phyloP scores from a whole-genome alignment of 2,888 invertebrate genomes.

The Lepidochitona cinerea region DNA sequence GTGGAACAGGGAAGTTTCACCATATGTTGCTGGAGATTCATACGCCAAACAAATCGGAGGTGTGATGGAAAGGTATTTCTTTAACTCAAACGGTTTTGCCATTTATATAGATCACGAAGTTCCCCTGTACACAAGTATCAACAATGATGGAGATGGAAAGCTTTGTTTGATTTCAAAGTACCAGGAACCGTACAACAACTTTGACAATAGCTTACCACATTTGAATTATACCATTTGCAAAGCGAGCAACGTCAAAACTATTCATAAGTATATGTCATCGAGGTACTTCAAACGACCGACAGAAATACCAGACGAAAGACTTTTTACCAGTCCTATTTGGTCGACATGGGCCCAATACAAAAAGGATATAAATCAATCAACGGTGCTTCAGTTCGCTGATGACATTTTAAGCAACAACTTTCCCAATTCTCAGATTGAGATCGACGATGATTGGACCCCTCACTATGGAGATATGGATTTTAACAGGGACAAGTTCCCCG shows the following conservation, averaged over 20 bases:
- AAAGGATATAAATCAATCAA: constrained; percentile 77
- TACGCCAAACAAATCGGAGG: constrained; percentile 60
- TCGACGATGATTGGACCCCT: constrained; percentile 87
- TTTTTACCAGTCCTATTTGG: constrained; percentile 88
- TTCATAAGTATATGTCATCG: constrained; percentile 72
- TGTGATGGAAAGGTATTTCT: constrained; percentile 73
- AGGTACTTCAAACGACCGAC: constrained; percentile 77
- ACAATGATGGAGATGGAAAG: constrained; percentile 73
- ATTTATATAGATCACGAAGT: constrained; percentile 77
- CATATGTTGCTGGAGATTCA: constrained; percentile 56
- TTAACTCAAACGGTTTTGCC: constrained; percentile 81
- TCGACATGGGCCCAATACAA: constrained; percentile 89
- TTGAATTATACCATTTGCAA: constrained; percentile 43
- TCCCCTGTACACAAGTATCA: constrained; percentile 85
- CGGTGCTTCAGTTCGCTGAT: constrained; percentile 49
- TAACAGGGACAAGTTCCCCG: constrained; percentile 79
- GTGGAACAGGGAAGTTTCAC: constrained; percentile 43
- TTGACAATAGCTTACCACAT: constrained; percentile 23
- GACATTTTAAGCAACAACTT: constrained; percentile 49
- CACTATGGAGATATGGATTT: constrained; percentile 88
- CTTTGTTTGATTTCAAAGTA: constrained; percentile 17
- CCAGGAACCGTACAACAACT: constrained; percentile 49
- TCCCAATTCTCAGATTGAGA: constrained; percentile 75
- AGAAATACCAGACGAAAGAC: constrained; percentile 78
- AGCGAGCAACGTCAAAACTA: constrained; percentile 34